Evolutionary conservation across 2,797 vertebrate genomes (phyloP).

Genomic region (Muscicapa comitata): DNA sequence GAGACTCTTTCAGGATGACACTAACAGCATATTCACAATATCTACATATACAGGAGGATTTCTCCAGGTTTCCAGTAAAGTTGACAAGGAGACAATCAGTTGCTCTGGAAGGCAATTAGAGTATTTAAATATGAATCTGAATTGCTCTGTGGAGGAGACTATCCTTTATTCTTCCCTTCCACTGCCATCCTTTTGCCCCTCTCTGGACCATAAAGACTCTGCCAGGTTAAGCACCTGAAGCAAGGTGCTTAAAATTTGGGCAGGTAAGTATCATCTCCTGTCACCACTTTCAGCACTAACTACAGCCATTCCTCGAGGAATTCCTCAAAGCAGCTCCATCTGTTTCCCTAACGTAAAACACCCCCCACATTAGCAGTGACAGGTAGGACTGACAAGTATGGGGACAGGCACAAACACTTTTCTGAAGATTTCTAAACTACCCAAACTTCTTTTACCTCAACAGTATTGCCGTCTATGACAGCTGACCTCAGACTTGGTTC

Average conservation of each 20-base stretch:
- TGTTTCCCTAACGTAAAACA: not conserved
- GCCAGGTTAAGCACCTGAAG: not conserved
- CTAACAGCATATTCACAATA: not conserved
- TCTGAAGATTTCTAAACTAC: slow-evolving; percentile 20
- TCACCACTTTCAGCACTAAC: not conserved
- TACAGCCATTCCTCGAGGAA: not conserved
- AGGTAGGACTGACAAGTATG: slow-evolving; percentile 33
- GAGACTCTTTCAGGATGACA: not conserved
- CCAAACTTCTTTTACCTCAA: slow-evolving; percentile 13
- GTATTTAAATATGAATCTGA: not conserved
- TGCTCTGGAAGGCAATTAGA: not conserved
- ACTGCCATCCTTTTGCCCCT: not conserved
- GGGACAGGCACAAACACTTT: not conserved
- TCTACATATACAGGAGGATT: not conserved
- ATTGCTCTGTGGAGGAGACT: not conserved
- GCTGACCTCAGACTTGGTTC: not conserved
- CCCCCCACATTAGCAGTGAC: not conserved
- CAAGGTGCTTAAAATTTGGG: not conserved
- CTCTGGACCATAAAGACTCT: not conserved
- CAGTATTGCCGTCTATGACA: not conserved
- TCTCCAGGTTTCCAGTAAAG: not conserved
- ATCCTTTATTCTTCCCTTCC: not conserved
- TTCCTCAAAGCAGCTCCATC: slow-evolving; percentile 21
- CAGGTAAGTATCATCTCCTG: not conserved
- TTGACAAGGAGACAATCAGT: not conserved